Conservation (phyloP, 2,888 invertebrate species). For the Ormyrus nitidulus region DNA sequence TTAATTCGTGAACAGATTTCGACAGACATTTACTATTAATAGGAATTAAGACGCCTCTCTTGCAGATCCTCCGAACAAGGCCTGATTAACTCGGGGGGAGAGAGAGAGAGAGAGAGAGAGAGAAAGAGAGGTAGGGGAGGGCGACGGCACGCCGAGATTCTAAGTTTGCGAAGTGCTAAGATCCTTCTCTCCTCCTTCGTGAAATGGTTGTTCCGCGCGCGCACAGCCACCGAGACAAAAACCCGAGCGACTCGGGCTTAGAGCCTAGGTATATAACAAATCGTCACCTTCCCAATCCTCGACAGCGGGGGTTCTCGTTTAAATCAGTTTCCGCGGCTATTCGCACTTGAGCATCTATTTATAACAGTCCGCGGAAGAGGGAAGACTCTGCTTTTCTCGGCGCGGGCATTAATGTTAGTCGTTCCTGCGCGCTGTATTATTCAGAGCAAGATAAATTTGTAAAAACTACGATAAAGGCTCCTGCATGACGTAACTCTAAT, state of each 20-base stretch:
- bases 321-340: too few relatives aligned
- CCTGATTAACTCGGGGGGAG: slow-evolving; percentile 52
- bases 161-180: slow-evolving; percentile 54
- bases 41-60: slow-evolving; percentile 48
- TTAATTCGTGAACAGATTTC: slow-evolving; percentile 49
- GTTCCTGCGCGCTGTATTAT: too few relatives aligned
- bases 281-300: slow-evolving; percentile 42
- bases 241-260: slow-evolving; percentile 27
- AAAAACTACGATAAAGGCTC: neutral
- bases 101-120: too few relatives aligned
- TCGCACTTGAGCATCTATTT: too few relatives aligned
- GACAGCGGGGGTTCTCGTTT: slow-evolving; percentile 5
- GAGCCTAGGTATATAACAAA: slow-evolving; percentile 12
- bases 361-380: too few relatives aligned
- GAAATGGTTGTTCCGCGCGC: slow-evolving; percentile 41
- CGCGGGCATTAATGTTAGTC: too few relatives aligned
- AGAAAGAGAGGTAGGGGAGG: neutral
- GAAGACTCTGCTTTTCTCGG: too few relatives aligned
- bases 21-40: slow-evolving; percentile 52
- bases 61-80: slow-evolving; percentile 46
- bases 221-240: slow-evolving; percentile 35
- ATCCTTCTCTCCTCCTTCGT: slow-evolving; percentile 27
- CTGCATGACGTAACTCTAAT: neutral
- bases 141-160: slow-evolving; percentile 43
- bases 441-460: too few relatives aligned